Conservation (phyloP, 2,113 vertebrate genomes). For the Sapayoa aenigma region DNA sequence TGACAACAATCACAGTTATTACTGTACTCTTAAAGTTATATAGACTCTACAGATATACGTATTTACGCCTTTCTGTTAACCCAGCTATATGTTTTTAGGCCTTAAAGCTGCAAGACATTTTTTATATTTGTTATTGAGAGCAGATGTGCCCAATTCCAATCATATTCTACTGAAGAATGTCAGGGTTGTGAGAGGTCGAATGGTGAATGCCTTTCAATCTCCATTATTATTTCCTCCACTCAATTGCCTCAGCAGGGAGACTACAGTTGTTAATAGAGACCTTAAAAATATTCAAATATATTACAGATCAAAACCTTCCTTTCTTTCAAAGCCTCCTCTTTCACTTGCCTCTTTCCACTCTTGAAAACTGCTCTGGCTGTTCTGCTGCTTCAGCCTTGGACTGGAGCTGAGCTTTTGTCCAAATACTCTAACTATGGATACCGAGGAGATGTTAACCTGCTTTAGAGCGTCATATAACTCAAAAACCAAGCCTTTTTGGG, state of each 20-base stretch:
- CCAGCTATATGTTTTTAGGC: conserved; percentile 64
- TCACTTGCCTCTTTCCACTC: background rate
- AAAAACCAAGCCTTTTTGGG: background rate
- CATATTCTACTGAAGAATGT: conserved; percentile 70
- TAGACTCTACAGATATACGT: conserved; percentile 18
- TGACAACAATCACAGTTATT: background rate
- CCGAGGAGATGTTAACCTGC: background rate
- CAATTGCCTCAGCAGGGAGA: conserved; percentile 71
- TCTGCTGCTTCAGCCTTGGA: background rate
- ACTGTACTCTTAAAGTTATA: conserved; percentile 30
- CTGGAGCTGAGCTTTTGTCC: background rate
- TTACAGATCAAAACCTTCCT: background rate
- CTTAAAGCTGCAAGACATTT: conserved; percentile 72
- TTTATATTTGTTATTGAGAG: conserved; percentile 78
- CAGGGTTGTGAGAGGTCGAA: conserved; percentile 64
- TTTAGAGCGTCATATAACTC: background rate
- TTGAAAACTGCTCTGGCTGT: background rate
- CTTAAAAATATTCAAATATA: conserved; percentile 31
- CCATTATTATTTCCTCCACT: conserved; percentile 80
- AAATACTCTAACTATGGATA: background rate
- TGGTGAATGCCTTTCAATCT: conserved; percentile 76
- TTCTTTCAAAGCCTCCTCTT: no score
- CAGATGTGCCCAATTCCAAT: conserved; percentile 78
- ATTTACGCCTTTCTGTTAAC: conserved; percentile 62
- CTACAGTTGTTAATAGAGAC: conserved; percentile 43